Base-by-base conservation (phyloP, 2,797 vertebrate genomes). In the Momotus momota region DNA sequence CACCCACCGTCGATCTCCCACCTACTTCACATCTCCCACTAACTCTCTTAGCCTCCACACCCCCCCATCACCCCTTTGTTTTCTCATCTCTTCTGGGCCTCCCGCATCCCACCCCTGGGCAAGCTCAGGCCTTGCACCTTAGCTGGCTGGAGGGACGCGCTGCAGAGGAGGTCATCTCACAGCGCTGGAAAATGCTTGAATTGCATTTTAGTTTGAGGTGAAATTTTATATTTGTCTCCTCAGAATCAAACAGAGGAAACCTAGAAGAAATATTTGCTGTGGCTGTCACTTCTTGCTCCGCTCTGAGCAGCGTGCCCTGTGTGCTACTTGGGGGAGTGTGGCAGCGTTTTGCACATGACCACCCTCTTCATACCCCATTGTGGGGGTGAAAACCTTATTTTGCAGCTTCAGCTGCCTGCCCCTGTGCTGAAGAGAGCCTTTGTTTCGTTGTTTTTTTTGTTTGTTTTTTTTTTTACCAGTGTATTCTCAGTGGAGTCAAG, bases 171-270 rank as follows among this genome's bases (percentile, higher is more conserved):
- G 71, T 96, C 70, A 4, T 54, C 86, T 97, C 87, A 57, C 84
- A 96, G 93, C 70, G 73, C 81, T 66, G 81, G 88, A 84, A 86
- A 88, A 38, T 90, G 86, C 94, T 86, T 88, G 94, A 93, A 66
- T 96, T 86, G 80, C 83, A 27, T 88, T 97, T 97, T 91, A 91
- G 48, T 94, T 91, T 69, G 86, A 92, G 78, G 31, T 93, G 80
- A 69, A 95, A 81, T 93, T 93, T 93, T 79, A 3, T 85, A n/a
- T 95, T 95, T 92, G 40, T 93, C 85, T 93, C 61, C 51, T 73
- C 85, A 95, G 88, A 97, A 91, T 78, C 73, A 93, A 92, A 93
- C 91, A 95, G 75, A 94, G 86, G 65, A 93, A 95, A 31, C 67
- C 49, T 67, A 86, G 88, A 64, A 86, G 81, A 90, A 97, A 38